Conservation (phyloP, 2,888 invertebrate species). For the Myopa tessellatipennis region DNA sequence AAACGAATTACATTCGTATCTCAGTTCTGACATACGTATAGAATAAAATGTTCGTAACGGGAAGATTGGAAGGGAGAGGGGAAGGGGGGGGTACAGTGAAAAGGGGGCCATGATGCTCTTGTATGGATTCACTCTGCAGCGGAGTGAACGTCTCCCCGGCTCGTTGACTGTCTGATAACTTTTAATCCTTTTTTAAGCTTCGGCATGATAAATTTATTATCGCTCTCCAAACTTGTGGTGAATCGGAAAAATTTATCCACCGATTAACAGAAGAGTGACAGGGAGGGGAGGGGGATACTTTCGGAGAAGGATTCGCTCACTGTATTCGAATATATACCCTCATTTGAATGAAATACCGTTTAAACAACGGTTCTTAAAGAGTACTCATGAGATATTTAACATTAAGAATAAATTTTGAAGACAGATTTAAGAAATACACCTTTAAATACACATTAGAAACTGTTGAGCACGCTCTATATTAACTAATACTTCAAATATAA, state of each 20-base stretch:
- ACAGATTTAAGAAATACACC: neutral
- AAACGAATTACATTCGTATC: neutral
- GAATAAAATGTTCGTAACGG: neutral
- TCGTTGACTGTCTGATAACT: conserved; percentile 50
- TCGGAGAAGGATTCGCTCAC: too few relatives aligned
- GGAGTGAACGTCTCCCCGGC: neutral
- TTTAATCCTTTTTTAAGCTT: conserved; percentile 49
- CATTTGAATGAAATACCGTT: too few relatives aligned
- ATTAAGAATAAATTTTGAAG: neutral
- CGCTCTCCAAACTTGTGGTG: conserved; percentile 21
- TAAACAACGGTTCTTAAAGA: neutral
- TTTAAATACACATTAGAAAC: too few relatives aligned
- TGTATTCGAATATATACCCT: too few relatives aligned
- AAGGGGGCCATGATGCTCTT: too few relatives aligned
- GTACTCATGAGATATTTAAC: neutral
- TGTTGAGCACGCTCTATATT: too few relatives aligned
- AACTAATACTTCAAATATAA: too few relatives aligned
- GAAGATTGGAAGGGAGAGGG: neutral
- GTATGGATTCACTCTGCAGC: too few relatives aligned
- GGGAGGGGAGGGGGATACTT: too few relatives aligned
- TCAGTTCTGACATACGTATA: neutral
- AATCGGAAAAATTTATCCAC: neutral
- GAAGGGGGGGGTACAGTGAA: neutral
- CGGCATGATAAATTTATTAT: conserved; percentile 34
- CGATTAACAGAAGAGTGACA: neutral